Conservation (phyloP, 2,888 invertebrate genomes). For the Drosophila mercatorum region DNA sequence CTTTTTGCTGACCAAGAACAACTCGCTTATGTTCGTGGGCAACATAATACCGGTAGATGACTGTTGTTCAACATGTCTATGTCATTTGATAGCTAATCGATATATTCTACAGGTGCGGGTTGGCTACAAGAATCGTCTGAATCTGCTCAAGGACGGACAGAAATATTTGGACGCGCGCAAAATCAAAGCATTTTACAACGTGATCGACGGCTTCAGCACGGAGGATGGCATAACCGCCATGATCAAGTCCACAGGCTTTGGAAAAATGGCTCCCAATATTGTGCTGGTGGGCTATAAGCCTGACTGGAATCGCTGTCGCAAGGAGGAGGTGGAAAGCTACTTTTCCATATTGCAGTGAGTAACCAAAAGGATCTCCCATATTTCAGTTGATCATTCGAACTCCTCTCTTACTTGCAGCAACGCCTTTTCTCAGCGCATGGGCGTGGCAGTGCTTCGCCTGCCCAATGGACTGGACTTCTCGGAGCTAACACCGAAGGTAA, state of each 20-base stretch:
- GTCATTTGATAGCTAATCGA: background rate
- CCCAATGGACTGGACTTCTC: conserved; percentile 94
- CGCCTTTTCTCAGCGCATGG: conserved; percentile 96
- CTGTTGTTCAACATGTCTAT: background rate
- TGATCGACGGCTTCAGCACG: conserved; percentile 90
- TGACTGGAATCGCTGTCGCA: conserved; percentile 92
- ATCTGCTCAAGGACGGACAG: conserved; percentile 88
- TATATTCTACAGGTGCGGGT: conserved; percentile 86
- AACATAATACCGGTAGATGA: conserved; percentile 91
- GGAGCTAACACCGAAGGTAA: conserved; percentile 81
- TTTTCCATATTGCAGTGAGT: conserved; percentile 97
- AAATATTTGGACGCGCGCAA: conserved; percentile 93
- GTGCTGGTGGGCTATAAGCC: conserved; percentile 97
- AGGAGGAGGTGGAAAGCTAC: conserved; percentile 92
- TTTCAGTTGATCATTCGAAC: background rate
- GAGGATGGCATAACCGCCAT: conserved; percentile 93
- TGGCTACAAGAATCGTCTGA: conserved; percentile 88
- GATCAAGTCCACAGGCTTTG: conserved; percentile 95
- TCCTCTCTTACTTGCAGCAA: conserved; percentile 86
- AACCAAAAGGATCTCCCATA: background rate
- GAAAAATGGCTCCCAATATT: conserved; percentile 96
- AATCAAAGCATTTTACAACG: conserved; percentile 94
- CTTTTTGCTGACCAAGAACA: conserved; percentile 95
- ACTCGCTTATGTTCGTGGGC: conserved; percentile 95
- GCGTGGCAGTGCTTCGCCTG: conserved; percentile 94